Base-by-base conservation (phyloP, 2,113 vertebrate species). In the Euleptes europaea region DNA sequence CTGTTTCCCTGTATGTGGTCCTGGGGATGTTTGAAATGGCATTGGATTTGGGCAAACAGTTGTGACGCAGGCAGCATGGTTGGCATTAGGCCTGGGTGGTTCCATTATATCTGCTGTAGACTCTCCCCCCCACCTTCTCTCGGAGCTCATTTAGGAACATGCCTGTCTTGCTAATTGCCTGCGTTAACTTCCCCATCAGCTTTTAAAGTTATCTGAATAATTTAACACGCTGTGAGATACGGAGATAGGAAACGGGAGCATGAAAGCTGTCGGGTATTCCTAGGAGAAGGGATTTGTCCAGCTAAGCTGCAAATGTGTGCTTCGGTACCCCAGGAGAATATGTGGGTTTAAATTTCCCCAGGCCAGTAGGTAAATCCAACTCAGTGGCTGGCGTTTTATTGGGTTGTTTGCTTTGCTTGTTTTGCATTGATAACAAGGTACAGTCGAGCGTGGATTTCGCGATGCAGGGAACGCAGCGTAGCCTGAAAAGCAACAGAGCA, bases 161-260 rank as follows among this genome's bases (percentile, higher is more conserved):
- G 40, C 33, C 78, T 51, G 0, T 44, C 19, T 82, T 12, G 12
- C 1, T 78, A 11, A 33, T 28, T 78, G 17, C 15, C 67, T 77
- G 63, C 21, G 77, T 84, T 80, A 3, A 60, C 73, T 63, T 26
- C 44, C 63, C 33, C 82, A 79, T 74, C 44, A 65, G 1, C 57
- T 57, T 76, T 57, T 85, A 19, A 75, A 89, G 35, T 2, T 13
- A 21, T n/a, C 35, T 47, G 1, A 86, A 86, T 80, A 73, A 86
- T 86, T 86, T 80, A 86, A 74, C 42, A 66, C 26, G 57, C 26
- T n/a, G 40, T 51, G 42, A 21, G 40, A n/a, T 47, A 65, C 31
- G 31, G 28, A 26, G 70, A 74, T 65, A 51, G 42, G 54, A 74
- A 83, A 42, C 15, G 11, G 31, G 9, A 65, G 70, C n/a, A 40